These are phyloP conservation scores for Clarias platycephalus DNA, from an alignment of 2,797 vertebrate species.

Conservation along the genomic window DNA sequence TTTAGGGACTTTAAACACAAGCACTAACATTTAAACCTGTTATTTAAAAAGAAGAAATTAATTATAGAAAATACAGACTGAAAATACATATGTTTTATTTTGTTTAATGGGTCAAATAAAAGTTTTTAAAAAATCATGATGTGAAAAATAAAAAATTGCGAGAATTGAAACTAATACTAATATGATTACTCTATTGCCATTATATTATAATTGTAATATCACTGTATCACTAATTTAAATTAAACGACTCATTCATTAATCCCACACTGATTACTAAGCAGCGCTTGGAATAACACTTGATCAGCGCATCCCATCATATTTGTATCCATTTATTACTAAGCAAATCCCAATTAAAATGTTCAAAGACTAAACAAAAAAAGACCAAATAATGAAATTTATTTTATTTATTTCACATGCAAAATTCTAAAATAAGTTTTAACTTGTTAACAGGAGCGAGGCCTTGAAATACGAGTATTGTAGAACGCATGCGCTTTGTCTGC, in stretches of 20 bases:
- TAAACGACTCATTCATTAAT: not conserved
- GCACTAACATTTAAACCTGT: not conserved
- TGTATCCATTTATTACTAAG: not conserved
- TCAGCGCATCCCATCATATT: not conserved
- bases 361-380: not conserved
- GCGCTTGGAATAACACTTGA: not conserved
- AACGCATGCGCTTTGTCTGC: too few relatives aligned
- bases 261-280: not conserved
- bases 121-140: too few relatives aligned
- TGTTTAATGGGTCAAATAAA: not conserved
- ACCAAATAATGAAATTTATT: not conserved
- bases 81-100: not conserved
- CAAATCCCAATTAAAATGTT: not conserved
- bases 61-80: not conserved
- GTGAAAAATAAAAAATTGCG: not conserved
- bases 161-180: not conserved
- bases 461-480: too few relatives aligned
- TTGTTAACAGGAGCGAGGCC: too few relatives aligned
- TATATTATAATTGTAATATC: too few relatives aligned
- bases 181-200: not conserved
- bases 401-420: too few relatives aligned
- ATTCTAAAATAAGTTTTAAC: too few relatives aligned
- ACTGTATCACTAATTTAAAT: not conserved
- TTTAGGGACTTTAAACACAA: not conserved
- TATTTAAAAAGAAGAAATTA: too few relatives aligned